phyloP scores from a whole-genome alignment of 2,797 vertebrate genomes.

The Labeo calbasu region DNA sequence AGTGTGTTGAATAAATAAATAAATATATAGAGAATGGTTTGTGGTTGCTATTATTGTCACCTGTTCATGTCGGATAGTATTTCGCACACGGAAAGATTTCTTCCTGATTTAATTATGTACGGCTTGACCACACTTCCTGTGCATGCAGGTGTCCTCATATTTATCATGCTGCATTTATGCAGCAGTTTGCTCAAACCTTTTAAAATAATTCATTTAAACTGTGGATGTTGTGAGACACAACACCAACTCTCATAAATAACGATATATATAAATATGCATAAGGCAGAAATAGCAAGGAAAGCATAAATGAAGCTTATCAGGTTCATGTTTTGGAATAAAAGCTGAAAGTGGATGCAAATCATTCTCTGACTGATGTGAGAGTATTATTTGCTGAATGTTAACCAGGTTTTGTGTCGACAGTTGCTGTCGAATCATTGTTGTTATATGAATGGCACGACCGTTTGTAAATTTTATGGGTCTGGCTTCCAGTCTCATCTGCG shows the following conservation, averaged over 20 bases:
- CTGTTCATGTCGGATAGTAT: slow-evolving; percentile 5
- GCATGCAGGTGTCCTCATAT: slow-evolving; percentile 18
- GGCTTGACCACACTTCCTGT: slow-evolving; percentile 13
- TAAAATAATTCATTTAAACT: not conserved
- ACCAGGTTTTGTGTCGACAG: not conserved
- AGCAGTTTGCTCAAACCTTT: not conserved
- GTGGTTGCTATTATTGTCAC: not conserved
- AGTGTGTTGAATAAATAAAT: not conserved
- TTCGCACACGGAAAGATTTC: slow-evolving; percentile 5
- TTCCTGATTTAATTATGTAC: slow-evolving; percentile 38
- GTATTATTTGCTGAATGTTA: not conserved
- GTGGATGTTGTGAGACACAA: not conserved
- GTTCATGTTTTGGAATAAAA: not conserved
- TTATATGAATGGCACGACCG: not conserved
- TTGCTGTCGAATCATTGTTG: too few species aligned
- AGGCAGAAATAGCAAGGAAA: not conserved
- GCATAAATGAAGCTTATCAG: not conserved
- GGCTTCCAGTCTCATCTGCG: too few species aligned
- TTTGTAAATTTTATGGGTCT: too few species aligned
- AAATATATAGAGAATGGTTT: not conserved
- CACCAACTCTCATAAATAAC: not conserved
- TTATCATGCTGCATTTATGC: not conserved
- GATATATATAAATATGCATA: not conserved
- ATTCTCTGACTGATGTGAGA: not conserved
- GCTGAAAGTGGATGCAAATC: not conserved